Conservation (phyloP, 2,113 vertebrate species). For the Eurypyga helias region DNA sequence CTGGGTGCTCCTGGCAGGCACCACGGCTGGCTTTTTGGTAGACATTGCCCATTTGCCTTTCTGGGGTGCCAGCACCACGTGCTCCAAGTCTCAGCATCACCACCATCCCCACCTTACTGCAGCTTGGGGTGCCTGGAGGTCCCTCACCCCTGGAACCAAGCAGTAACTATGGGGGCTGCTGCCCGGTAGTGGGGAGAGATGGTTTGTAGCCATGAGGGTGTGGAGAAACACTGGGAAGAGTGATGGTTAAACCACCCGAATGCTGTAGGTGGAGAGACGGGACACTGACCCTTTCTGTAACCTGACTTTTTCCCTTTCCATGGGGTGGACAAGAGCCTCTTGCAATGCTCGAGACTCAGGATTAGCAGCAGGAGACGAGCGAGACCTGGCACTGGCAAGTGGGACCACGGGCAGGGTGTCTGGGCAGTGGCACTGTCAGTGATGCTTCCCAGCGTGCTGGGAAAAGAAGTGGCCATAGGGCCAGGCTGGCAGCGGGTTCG, state of each 20-base stretch:
- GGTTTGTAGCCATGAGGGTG: background rate
- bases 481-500: background rate
- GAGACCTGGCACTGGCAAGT: background rate
- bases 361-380: background rate
- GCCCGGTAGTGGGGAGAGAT: background rate
- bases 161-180: background rate
- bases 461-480: rapidly evolving
- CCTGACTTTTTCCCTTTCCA: background rate
- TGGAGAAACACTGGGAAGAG: background rate
- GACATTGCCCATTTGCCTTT: background rate
- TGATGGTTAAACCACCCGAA: background rate
- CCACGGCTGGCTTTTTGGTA: background rate
- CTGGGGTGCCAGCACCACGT: background rate
- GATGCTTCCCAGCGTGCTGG: background rate
- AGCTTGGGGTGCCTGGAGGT: background rate
- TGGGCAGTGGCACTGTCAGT: rapidly evolving
- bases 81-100: background rate
- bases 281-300: background rate
- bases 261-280: background rate
- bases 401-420: rapidly evolving
- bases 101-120: background rate
- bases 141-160: background rate
- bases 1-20: background rate
- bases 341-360: background rate
- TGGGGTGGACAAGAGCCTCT: constrained; percentile 2